phyloP scores from a whole-genome alignment of 2,888 invertebrate species.

The Pristionchus maxplancki region DNA sequence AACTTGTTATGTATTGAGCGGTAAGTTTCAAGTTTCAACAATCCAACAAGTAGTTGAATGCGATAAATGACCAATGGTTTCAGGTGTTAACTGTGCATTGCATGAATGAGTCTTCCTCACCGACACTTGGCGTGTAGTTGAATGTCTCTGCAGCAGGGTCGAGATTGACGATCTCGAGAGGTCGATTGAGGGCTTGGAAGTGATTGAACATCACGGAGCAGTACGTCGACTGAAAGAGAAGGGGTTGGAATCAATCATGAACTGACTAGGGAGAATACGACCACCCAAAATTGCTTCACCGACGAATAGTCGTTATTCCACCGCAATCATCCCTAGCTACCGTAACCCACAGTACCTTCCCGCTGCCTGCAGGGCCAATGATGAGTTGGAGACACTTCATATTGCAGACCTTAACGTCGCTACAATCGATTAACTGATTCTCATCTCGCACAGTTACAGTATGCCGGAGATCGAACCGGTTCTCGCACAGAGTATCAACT shows the following conservation, averaged over 20 bases:
- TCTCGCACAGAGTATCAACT: background rate
- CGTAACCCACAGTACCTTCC: conserved; percentile 86
- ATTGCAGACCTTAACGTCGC: background rate
- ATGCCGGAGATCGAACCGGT: background rate
- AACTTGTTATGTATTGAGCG: no score
- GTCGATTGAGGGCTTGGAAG: conserved; percentile 84
- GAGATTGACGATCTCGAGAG: conserved; percentile 89
- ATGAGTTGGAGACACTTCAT: conserved; percentile 90
- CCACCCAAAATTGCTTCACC: no score
- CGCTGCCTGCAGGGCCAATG: conserved; percentile 96
- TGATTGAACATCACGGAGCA: conserved; percentile 85
- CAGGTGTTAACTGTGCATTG: no score
- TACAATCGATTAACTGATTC: background rate
- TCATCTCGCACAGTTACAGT: background rate
- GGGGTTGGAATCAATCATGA: background rate
- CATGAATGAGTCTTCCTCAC: conserved; percentile 76
- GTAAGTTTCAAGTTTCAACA: background rate
- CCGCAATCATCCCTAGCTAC: background rate
- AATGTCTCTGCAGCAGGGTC: conserved; percentile 99
- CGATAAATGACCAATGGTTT: no score
- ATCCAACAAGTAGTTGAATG: no score
- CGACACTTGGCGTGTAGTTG: conserved; percentile 89
- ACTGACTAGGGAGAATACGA: background rate
- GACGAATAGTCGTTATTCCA: no score
- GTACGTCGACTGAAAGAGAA: conserved; percentile 71